Percentiles rank a stretch among this genome's conserved stretches.
Evolutionary conservation across 2,888 invertebrate species (phyloP).

Genomic region (Carabus problematicus): DNA sequence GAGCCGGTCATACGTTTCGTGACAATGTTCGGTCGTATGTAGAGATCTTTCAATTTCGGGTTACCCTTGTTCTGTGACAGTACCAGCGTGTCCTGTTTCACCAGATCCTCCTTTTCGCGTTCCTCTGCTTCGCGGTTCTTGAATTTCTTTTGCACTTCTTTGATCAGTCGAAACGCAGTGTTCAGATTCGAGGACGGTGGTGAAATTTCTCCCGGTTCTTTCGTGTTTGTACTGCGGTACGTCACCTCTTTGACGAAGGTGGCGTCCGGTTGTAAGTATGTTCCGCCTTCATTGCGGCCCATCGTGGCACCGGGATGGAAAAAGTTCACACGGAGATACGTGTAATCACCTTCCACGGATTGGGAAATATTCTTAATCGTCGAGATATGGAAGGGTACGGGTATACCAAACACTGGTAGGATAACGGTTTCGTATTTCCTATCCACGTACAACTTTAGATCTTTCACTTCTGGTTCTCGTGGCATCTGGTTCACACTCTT

Average conservation of each 20-base stretch:
- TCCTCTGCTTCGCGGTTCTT: slow-evolving; percentile 98
- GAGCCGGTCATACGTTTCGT: slow-evolving; percentile 94
- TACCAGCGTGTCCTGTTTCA: slow-evolving; percentile 96
- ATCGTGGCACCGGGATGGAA: slow-evolving; percentile 98
- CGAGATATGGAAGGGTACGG: slow-evolving; percentile 98
- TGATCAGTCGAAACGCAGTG: slow-evolving; percentile 96
- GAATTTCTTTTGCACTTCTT: slow-evolving; percentile 96
- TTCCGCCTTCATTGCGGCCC: slow-evolving; percentile 90
- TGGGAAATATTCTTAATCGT: slow-evolving; percentile 99
- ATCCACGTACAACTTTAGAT: slow-evolving; percentile 94
- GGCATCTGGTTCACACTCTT: slow-evolving; percentile 93
- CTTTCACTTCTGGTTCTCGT: slow-evolving; percentile 89
- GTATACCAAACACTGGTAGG: slow-evolving; percentile 93
- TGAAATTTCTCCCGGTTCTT: slow-evolving; percentile 94
- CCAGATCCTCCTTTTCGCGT: slow-evolving; percentile 96
- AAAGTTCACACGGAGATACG: slow-evolving; percentile 97
- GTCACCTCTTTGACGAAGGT: slow-evolving; percentile 99
- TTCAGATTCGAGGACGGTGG: slow-evolving; percentile 95
- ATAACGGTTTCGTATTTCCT: slow-evolving; percentile 98
- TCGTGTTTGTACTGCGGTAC: slow-evolving; percentile 95
- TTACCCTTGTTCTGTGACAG: slow-evolving; percentile 96
- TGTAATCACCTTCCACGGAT: slow-evolving; percentile 98
- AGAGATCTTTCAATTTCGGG: slow-evolving; percentile 96
- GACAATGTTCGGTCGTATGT: slow-evolving; percentile 98
- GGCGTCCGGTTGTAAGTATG: slow-evolving; percentile 93